phyloP scores from a whole-genome alignment of 2,113 vertebrate species.

The Tautogolabrus adspersus region DNA sequence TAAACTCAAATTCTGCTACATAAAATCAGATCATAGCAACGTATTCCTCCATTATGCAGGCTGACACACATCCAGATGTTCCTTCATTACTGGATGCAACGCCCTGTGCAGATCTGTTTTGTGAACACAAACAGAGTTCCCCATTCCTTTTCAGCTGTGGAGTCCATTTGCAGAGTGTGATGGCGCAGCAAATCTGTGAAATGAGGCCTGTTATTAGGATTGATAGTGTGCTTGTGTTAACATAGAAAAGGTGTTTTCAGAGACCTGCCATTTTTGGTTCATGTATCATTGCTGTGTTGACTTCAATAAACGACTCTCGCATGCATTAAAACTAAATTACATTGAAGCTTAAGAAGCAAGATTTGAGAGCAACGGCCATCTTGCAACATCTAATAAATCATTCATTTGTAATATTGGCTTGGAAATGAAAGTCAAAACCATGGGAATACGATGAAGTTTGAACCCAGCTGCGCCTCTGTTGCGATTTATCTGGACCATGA shows the following conservation, averaged over 20 bases:
- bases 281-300: slow-evolving; percentile 5
- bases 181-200: slow-evolving; percentile 10
- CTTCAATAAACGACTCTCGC: slow-evolving; percentile 21
- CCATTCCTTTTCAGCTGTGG: background rate
- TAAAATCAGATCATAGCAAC: background rate
- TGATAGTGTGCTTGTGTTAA: background rate
- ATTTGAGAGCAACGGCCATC: slow-evolving; percentile 36
- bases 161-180: background rate
- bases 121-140: background rate
- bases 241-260: slow-evolving; percentile 18
- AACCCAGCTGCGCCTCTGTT: slow-evolving; percentile 16
- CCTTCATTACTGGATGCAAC: background rate
- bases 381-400: slow-evolving; percentile 53
- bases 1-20: background rate
- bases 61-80: slow-evolving; percentile 20
- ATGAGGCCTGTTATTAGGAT: slow-evolving; percentile 8
- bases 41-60: slow-evolving; percentile 9
- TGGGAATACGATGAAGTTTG: slow-evolving; percentile 18
- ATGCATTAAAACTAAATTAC: slow-evolving; percentile 30
- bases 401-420: slow-evolving; percentile 40
- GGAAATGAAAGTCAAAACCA: slow-evolving; percentile 43
- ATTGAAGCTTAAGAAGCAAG: slow-evolving; percentile 41
- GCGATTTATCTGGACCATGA: slow-evolving; percentile 31
- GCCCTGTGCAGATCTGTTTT: background rate
- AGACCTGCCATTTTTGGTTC: slow-evolving; percentile 21